Evolutionary conservation across 2,888 invertebrate genomes (phyloP), one percentile per base, ranked within the genome.

Genomic region (Temnothorax unifasciatus): DNA sequence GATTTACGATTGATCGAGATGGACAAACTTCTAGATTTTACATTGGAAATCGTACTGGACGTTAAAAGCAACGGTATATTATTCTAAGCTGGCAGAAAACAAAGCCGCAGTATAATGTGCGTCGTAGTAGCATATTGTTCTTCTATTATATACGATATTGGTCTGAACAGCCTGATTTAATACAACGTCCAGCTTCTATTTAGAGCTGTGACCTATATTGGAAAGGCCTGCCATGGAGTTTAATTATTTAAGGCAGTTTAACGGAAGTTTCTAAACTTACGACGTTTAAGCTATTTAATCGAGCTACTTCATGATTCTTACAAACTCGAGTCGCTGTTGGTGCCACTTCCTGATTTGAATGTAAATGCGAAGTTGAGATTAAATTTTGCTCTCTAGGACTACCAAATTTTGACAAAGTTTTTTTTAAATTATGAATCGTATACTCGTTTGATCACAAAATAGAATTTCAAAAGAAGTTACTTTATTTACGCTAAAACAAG

Each of bases 271-370:
- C 4, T 25, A 57, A 69, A 79, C 69, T 79, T 79, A 59, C 18
- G 34, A 13, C 13, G 21, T 57, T 79, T 69, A 44, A 75, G 69
- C 63, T 64, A 76, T 73, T 82, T 83, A 82, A 66, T 77, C 52
- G 83, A 66, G 50, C 75, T 79, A 73, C 73, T 86, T 88, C 66
- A 29, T 41, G 25, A 52, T 77, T 85, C 83, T 77, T 87, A 68
- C 50, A 52, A 81, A 74, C 25, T 66, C 25, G n/a, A 44, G 11
- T 41, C 69, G 41, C 50, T 52, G 38, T 11, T 54, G 15, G 57
- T 34, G 38, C 63, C 25, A 44, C 52, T 82, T 57, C 52, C 64
- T 82, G 81, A 66, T 87, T 89, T 69, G 29, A 82, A 84, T 84
- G 75, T 38, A 88, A 82, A 85, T 82, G 77, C 29, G 15, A 15